Evolutionary conservation across 2,888 invertebrate genomes (phyloP), one percentile per base, ranked within the genome.

Genomic region (Cantharis nigra): DNA sequence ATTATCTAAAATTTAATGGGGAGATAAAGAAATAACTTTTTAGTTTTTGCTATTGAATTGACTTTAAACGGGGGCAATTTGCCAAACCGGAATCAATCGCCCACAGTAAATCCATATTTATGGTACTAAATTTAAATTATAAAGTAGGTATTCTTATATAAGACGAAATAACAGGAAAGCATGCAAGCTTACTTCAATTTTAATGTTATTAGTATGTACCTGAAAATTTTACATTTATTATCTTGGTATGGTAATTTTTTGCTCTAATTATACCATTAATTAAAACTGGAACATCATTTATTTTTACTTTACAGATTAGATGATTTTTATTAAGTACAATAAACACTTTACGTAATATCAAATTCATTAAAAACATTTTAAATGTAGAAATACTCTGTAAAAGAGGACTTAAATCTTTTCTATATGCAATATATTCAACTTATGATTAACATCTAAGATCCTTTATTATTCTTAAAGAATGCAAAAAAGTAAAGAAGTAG

Each of bases 391-490:
- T n/a, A 9, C n/a, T 49, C 2, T n/a, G 7, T 49, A 49, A 49
- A 49, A 3, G 0, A 49, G 33, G n/a, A 13, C n/a, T 49, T n/a
- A n/a, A 49, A 49, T 7, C n/a, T n/a, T 49, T 49, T n/a, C 49
- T 49, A 49, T 49, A 49, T 1, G n/a, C n/a, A n/a, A 49, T 49
- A 49, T 49, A 63, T 26, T 64, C 16, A 33, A 14, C 62, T 63
- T 67, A 69, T 71, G 74, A 71, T 77, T 77, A 69, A 70, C 33
- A 69, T 71, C 62, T 28, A 11, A 71, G 62, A 74, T 73, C 69
- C 71, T 77, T 71, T 71, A 77, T 77, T 74, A 77, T 69, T 71
- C 70, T 72, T 67, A 72, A 78, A 72, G 70, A 75, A 67, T 72
- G 70, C 49, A 62, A 72, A 75, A 70, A 70, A 72, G 72, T 70